These are phyloP conservation scores for Dryas iulia DNA, from an alignment of 1,140 invertebrate species.

Conservation along the genomic window DNA sequence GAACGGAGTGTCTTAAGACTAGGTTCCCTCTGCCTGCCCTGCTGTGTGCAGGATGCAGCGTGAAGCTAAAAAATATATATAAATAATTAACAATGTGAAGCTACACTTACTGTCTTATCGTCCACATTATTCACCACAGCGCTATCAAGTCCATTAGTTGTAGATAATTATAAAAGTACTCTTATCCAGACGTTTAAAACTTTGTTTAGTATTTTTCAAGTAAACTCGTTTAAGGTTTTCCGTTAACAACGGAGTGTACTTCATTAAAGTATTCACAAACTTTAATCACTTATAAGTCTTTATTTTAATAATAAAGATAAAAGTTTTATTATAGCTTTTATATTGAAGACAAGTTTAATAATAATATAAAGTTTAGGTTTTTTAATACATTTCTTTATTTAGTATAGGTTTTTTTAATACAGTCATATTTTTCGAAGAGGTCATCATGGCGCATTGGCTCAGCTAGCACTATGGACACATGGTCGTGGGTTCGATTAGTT, in stretches of 20 bases:
- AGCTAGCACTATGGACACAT: too few species aligned
- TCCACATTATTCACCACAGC: not conserved
- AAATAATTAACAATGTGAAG: too few species aligned
- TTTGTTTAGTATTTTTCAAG: not conserved
- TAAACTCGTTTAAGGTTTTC: not conserved
- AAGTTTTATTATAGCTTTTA: not conserved
- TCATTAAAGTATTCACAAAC: conserved; percentile 8
- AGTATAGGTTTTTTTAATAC: too few species aligned
- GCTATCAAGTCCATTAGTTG: not conserved
- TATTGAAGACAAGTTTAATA: not conserved
- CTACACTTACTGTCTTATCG: not conserved
- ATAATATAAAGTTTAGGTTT: too few species aligned
- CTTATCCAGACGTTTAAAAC: not conserved
- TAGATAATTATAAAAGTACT: not conserved
- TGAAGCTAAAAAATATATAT: too few species aligned
- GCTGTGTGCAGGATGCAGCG: too few species aligned
- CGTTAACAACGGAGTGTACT: not conserved
- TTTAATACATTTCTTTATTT: too few species aligned
- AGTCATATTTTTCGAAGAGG: too few species aligned
- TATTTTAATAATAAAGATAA: conserved; percentile 15
- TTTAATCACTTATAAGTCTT: conserved; percentile 15
- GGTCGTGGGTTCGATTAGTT: too few species aligned
- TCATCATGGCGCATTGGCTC: too few species aligned
- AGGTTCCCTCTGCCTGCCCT: too few species aligned
- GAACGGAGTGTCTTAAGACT: too few species aligned